Base-by-base conservation (phyloP, 2,888 invertebrate genomes). In the Resseliella maxima region DNA sequence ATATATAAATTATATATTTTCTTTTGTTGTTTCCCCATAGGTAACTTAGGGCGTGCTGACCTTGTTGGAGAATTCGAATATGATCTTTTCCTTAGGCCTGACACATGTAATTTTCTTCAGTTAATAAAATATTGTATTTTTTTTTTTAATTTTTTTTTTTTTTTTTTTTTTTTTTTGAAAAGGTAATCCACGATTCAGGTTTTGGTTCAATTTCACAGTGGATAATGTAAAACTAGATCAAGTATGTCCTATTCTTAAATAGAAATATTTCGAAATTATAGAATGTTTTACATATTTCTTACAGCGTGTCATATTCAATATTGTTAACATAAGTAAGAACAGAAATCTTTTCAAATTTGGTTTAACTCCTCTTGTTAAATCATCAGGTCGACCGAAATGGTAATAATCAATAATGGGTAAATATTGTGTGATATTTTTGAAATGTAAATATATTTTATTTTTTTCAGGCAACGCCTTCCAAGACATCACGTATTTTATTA, bases 141-240 rank as follows among this genome's bases (percentile, higher is more conserved):
- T n/a, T n/a, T n/a, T n/a, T n/a, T n/a, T n/a, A n/a, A n/a, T n/a
- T n/a, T n/a, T n/a, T n/a, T n/a, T n/a, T n/a, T n/a, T n/a, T n/a
- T n/a, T n/a, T n/a, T n/a, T n/a, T n/a, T n/a, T n/a, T n/a, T n/a
- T n/a, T n/a, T n/a, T n/a, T n/a, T n/a, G n/a, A n/a, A n/a, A n/a
- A n/a, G n/a, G n/a, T 91, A 96, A 97, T 90, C 98, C 98, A 0
- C 93, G 97, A 83, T 94, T 96, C 88, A 93, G 99, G 85, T 95
- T 99, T 88, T 99, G 99, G 99, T 99, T 98, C 91, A 98, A 99
- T 92, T 99, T 99, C 90, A 97, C 98, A 0, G 98, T 99, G 54
- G 98, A 98, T 90, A 99, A 99, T 90, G 97, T 97, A 0, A 95
- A 95, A 89, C 94, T 95, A 87, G 98, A 99, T 90, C 99, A 99